Percentiles rank a stretch among this genome's conserved stretches.
phyloP scores from a whole-genome alignment of 2,888 invertebrate genomes.

The Apamea sordens region DNA sequence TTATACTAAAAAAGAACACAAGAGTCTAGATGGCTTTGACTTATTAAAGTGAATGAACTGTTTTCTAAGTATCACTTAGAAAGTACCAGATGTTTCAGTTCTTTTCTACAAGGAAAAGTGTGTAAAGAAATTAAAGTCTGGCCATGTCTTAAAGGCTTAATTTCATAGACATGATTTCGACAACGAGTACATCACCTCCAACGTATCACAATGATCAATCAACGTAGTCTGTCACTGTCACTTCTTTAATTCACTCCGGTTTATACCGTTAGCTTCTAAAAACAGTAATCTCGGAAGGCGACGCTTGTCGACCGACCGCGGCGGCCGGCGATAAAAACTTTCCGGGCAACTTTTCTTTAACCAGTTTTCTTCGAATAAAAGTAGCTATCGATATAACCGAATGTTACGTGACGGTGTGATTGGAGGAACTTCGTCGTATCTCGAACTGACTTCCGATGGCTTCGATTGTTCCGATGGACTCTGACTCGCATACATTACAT shows the following conservation, averaged over 20 bases:
- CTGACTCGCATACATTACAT: conserved; percentile 77
- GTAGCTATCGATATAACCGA: conserved; percentile 50
- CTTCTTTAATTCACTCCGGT: conserved; percentile 56
- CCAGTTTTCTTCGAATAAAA: conserved; percentile 62
- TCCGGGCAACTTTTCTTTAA: conserved; percentile 63
- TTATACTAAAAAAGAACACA: conserved; percentile 36
- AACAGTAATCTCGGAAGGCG: conserved; percentile 62
- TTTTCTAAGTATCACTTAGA: conserved; percentile 27
- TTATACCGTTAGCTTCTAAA: conserved; percentile 67
- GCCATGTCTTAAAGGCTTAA: conserved; percentile 29
- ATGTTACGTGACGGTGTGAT: conserved; percentile 72
- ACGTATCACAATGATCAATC: conserved; percentile 61
- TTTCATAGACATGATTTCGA: conserved; percentile 41
- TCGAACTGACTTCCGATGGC: conserved; percentile 74
- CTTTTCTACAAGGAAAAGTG: conserved; percentile 29
- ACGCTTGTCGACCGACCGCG: conserved; percentile 37
- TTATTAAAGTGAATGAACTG: conserved; percentile 32
- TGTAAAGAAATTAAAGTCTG: conserved; percentile 33
- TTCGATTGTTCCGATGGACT: conserved; percentile 76
- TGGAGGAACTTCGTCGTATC: conserved; percentile 70
- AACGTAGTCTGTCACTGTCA: conserved; percentile 63
- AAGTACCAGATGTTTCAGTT: conserved; percentile 17
- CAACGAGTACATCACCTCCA: conserved; percentile 39
- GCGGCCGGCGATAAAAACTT: conserved; percentile 59
- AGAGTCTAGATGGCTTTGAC: conserved; percentile 17